Percentiles rank a stretch among this genome's conserved stretches.
phyloP scores from a whole-genome alignment of 2,797 vertebrate genomes.

The Sciaenops ocellatus region DNA sequence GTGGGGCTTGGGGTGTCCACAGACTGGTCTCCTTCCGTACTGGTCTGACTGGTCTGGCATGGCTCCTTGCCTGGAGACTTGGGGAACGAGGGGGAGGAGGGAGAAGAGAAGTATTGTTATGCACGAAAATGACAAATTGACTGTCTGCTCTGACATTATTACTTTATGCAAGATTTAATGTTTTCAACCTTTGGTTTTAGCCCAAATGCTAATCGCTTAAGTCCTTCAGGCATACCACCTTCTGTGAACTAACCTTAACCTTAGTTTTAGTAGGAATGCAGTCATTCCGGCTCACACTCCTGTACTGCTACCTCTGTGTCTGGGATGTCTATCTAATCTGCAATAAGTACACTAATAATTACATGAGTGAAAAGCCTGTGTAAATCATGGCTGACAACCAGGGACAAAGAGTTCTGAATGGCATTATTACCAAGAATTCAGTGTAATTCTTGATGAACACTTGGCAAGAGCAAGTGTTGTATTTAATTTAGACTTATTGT shows the following conservation, averaged over 20 bases:
- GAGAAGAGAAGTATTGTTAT: constrained; percentile 24
- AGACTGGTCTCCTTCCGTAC: constrained; percentile 84
- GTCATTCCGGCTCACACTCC: constrained; percentile 39
- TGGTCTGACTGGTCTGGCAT: constrained; percentile 86
- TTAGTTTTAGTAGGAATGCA: constrained; percentile 50
- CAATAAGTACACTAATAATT: constrained; percentile 9
- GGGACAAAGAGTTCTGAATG: constrained; percentile 4
- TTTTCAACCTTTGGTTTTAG: constrained; percentile 45
- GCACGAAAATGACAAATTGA: constrained; percentile 1
- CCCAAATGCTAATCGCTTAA: constrained; percentile 45
- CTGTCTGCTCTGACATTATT: not conserved
- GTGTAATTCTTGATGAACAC: not conserved
- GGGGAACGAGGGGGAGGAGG: constrained; percentile 10
- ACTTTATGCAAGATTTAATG: constrained; percentile 22
- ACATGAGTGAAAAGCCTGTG: not conserved
- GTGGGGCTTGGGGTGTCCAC: constrained; percentile 50
- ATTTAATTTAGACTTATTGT: too few relatives aligned
- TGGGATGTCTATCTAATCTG: constrained; percentile 27
- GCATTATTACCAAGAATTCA: not conserved
- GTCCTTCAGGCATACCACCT: constrained; percentile 5
- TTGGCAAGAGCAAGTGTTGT: not conserved
- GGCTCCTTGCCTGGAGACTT: constrained; percentile 86
- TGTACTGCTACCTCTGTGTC: not conserved
- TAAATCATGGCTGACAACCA: constrained; percentile 16
- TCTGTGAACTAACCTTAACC: constrained; percentile 30